Evolutionary conservation across 2,113 vertebrate genomes (phyloP).

Genomic region (Pithys albifrons): DNA sequence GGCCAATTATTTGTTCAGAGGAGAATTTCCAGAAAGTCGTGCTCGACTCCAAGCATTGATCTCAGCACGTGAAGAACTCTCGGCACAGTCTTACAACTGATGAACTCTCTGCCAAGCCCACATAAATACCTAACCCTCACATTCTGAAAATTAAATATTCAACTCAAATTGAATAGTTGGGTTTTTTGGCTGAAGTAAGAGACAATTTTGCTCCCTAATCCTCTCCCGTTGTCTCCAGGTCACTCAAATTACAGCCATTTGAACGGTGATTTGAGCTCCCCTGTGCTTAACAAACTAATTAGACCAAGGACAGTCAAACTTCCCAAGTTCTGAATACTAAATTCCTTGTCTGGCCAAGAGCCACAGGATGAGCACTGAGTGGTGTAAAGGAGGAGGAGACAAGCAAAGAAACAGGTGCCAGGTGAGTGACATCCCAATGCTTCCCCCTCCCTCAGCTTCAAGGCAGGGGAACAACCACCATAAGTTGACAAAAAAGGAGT

Average conservation of each 20-base stretch:
- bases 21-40: background rate
- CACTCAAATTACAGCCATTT: slow-evolving; percentile 34
- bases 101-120: slow-evolving; percentile 27
- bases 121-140: slow-evolving; percentile 19
- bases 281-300: slow-evolving; percentile 32
- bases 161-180: background rate
- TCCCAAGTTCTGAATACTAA: slow-evolving; percentile 5
- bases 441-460: background rate
- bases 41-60: slow-evolving; percentile 15
- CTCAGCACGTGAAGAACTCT: slow-evolving; percentile 21
- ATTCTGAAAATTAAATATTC: slow-evolving; percentile 26
- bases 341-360: background rate
- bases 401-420: background rate
- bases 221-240: slow-evolving; percentile 16
- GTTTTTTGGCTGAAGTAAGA: slow-evolving; percentile 13
- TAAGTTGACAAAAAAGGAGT: background rate
- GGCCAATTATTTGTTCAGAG: background rate
- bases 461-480: background rate
- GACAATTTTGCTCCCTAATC: slow-evolving; percentile 23
- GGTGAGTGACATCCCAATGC: background rate
- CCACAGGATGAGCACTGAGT: background rate
- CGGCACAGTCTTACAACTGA: background rate
- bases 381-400: background rate
- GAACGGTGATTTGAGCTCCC: slow-evolving; percentile 28
- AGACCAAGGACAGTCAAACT: slow-evolving; percentile 30